Evolutionary conservation across 2,888 invertebrate species (phyloP).

Genomic region (Corythucha ciliata): DNA sequence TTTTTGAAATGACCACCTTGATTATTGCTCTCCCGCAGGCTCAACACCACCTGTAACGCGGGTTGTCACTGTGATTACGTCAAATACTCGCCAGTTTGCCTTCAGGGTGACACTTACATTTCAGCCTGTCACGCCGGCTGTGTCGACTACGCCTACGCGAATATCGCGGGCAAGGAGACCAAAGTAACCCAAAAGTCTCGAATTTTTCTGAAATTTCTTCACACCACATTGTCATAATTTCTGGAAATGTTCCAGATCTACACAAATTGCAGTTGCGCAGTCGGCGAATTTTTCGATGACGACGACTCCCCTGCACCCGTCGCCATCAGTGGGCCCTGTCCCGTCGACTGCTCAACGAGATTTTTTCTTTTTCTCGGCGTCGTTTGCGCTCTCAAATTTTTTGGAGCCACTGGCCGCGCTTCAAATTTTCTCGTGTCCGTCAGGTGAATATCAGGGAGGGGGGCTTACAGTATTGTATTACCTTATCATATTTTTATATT

Average conservation of each 20-base stretch:
- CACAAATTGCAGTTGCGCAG: constrained; percentile 30
- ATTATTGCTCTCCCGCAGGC: too few species aligned
- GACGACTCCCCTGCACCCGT: constrained; percentile 13
- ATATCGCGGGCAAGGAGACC: too few species aligned
- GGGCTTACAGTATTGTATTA: too few species aligned
- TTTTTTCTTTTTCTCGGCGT: constrained; percentile 34
- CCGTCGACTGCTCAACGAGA: constrained; percentile 33
- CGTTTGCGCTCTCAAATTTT: constrained; percentile 34
- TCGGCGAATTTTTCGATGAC: constrained; percentile 7
- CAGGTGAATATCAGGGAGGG: too few species aligned
- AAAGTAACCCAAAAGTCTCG: too few species aligned
- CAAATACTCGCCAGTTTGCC: constrained; percentile 64
- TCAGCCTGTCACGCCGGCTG: constrained; percentile 77
- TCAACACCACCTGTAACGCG: constrained; percentile 58
- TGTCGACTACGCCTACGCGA: constrained; percentile 43
- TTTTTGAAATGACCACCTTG: too few species aligned
- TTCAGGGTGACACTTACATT: constrained; percentile 55
- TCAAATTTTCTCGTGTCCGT: constrained; percentile 36
- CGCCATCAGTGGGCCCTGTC: constrained; percentile 31
- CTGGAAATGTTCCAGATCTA: constrained; percentile 27
- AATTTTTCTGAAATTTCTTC: too few species aligned
- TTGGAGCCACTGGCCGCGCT: constrained; percentile 35
- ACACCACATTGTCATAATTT: too few species aligned
- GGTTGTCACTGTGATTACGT: constrained; percentile 60
- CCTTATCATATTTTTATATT: too few species aligned